Base-by-base conservation (phyloP, 2,888 invertebrate species). In the Tinea semifulvella region DNA sequence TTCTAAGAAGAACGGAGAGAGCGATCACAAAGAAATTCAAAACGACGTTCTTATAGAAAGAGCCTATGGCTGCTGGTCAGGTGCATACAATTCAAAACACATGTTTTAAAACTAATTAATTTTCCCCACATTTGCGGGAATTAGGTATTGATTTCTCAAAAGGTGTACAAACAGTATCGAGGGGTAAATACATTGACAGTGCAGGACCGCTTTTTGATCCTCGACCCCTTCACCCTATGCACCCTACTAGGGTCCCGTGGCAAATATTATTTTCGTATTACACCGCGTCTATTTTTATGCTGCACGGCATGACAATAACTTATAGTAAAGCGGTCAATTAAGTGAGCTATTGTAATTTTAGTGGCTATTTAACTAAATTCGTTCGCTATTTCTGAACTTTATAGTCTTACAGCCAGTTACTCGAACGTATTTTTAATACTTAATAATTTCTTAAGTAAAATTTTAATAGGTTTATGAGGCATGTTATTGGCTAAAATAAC, bases 81-180 rank as follows among this genome's bases (percentile, higher is more conserved):
- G 26, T 26, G 26, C 26, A 26, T 26, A 11, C 2, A 2, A 26
- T n/a, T 7, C 25, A 26, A 11, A 8, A 22, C 6, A 22, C 8
- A 8, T 22, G 8, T 22, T 22, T 22, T 22, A 22, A 31, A 2
- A 4, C 11, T 31, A 13, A 31, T 31, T 31, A 31, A 6, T 31
- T 31, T 27, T 31, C 31, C 2, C 6, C 31, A 13, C 14, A 7
- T 31, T 11, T n/a, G 31, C n/a, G 31, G 31, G 31, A 31, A 31
- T 31, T 31, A 31, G 42, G 25, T 62, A 70, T 70, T 63, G 67
- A 71, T 63, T 36, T 60, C 60, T 54, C 50, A 54, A 66, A 73
- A 75, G 74, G 74, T 75, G 74, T 63, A 65, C 56, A 63, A 63
- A 65, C 58, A 63, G 52, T 22, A 40, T 40, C 19, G 40, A 38